Base-by-base conservation (phyloP, 2,113 vertebrate genomes). In the Glareola pratincola region DNA sequence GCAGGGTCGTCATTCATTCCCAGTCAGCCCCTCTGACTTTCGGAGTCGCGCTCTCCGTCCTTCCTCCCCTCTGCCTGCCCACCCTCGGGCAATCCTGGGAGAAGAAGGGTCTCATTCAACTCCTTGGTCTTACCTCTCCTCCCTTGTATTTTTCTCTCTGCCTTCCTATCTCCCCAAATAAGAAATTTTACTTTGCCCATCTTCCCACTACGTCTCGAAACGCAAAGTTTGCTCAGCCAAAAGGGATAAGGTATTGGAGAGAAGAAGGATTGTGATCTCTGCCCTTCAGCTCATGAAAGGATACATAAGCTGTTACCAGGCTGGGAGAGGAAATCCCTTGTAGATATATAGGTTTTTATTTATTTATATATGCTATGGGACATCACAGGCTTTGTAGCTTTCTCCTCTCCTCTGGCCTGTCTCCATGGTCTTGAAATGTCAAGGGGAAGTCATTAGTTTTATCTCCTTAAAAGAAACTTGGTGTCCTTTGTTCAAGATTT, bases 11-110 rank as follows among this genome's bases (percentile, higher is more conserved):
- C 81, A 62, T 82, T 95, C 81, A 91, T 74, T 79, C 83, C 51
- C 37, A 83, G n/a, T 43, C 30, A 50, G 80, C 92, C 64, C 72
- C 26, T 75, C 71, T 72, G 88, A 88, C 62, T 86, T 77, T 80
- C 5, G 30, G 32, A 86, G 60, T 51, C 6, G 0, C 0, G 2
- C 41, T 88, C 45, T 67, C 47, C 1, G 3, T 3, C 9, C 22
- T 74, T 78, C 51, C 8, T 48, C 30, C 47, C 47, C 0, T 0
- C 32, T 81, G 67, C 41, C 59, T 75, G 54, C 56, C 69, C 48
- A 37, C 69, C 60, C 32, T 69, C 2, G 3, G 66, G 84, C 91
- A 76, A 5, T 57, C 71, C 24, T 64, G 27, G 51, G 30, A 96
- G 14, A 68, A 82, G 78, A 77, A 83, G 64, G 64, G 43, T 75